A percentile compares a stretch with the other conserved stretches of the same genome.
phyloP scores from a whole-genome alignment of 2,888 invertebrate genomes.

The Trichogramma dendrolimi region DNA sequence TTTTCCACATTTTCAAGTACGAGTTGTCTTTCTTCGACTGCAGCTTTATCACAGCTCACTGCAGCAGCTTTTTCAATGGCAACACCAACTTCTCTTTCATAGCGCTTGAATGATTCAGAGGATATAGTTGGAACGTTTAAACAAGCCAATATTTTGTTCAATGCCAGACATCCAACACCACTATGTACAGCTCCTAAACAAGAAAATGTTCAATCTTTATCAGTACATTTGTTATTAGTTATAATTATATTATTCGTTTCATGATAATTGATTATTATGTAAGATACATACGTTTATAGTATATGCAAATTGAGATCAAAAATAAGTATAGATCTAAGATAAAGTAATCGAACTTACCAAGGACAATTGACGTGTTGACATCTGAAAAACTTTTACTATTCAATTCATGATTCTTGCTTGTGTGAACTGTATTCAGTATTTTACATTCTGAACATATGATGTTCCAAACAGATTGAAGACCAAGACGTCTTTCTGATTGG shows the following conservation, averaged over 20 bases:
- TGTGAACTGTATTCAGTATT: not conserved
- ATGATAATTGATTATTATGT: too few species aligned
- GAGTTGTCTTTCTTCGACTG: conserved; percentile 1
- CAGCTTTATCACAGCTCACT: not conserved
- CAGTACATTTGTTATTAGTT: not conserved
- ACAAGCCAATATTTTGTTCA: conserved; percentile 4
- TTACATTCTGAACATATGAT: not conserved
- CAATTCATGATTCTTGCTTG: not conserved
- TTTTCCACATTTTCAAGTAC: conserved; percentile 1
- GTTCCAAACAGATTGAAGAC: not conserved
- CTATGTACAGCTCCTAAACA: not conserved
- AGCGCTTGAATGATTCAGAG: not conserved
- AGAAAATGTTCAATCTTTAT: not conserved
- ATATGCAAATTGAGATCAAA: too few species aligned
- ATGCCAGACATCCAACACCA: not conserved
- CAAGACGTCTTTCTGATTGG: not conserved
- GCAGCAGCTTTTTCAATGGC: conserved; percentile 1
- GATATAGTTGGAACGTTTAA: not conserved
- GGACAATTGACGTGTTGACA: not conserved
- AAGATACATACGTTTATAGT: too few species aligned
- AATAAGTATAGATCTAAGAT: too few species aligned
- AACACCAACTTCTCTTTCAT: conserved; percentile 1
- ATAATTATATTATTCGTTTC: not conserved
- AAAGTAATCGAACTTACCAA: not conserved
- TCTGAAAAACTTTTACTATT: not conserved